Evolutionary conservation across 2,113 vertebrate genomes (phyloP).

Genomic region (Ceyx margarethae): DNA sequence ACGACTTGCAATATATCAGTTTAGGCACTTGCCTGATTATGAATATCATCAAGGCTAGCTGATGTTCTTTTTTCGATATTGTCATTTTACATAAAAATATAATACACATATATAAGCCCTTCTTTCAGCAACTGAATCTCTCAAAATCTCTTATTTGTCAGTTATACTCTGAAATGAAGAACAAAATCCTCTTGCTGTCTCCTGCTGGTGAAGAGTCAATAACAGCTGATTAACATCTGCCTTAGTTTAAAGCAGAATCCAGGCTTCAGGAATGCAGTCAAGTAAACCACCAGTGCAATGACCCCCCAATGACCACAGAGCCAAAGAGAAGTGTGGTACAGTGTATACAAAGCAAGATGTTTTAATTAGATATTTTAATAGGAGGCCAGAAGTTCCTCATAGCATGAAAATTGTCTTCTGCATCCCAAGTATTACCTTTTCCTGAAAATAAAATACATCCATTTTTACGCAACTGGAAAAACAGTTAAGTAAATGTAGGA

Average conservation of each 20-base stretch:
- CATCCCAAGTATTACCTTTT: slow-evolving; percentile 32
- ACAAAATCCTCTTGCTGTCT: not conserved
- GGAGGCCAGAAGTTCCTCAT: not conserved
- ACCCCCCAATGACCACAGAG: not conserved
- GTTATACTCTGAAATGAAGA: not conserved
- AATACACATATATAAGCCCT: not conserved
- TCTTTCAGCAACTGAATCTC: not conserved
- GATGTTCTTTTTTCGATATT: not conserved
- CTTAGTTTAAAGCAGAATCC: slow-evolving; percentile 11
- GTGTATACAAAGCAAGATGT: not conserved
- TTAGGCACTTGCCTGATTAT: not conserved
- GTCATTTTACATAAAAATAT: not conserved
- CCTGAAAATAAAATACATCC: not conserved
- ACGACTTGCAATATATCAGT: not conserved
- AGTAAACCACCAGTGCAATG: not conserved
- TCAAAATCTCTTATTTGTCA: not conserved
- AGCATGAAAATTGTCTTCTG: slow-evolving; percentile 32
- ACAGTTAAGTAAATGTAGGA: not conserved
- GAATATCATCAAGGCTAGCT: not conserved
- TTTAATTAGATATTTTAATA: slow-evolving; percentile 18
- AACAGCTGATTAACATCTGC: slow-evolving; percentile 27
- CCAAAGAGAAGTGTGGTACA: not conserved
- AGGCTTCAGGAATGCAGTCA: not conserved
- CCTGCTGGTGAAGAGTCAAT: not conserved
- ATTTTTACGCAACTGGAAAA: slow-evolving; percentile 7